A percentile compares a stretch with the other conserved stretches of the same genome.
These are phyloP conservation scores for Thunnus albacares DNA, from an alignment of 2,797 vertebrate genomes.

Conservation along the genomic window DNA sequence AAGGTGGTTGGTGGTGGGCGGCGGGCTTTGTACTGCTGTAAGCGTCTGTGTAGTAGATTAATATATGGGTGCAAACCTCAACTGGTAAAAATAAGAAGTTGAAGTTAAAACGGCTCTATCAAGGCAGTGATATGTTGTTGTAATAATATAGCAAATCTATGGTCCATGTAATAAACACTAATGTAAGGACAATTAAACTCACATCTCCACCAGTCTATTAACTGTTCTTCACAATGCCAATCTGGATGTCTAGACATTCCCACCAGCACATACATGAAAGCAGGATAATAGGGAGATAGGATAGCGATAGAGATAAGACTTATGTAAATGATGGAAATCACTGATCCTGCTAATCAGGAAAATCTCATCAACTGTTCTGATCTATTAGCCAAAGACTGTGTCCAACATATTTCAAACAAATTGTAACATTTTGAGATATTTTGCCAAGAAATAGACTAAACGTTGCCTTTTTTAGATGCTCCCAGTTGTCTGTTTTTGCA, in stretches of 20 bases:
- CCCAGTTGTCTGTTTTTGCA: conserved; percentile 9
- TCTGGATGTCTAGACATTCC: conserved; percentile 43
- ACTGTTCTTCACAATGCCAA: background rate
- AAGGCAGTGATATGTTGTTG: background rate
- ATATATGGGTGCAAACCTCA: conserved; percentile 24
- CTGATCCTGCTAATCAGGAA: background rate
- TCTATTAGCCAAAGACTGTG: background rate
- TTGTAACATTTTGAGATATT: conserved; percentile 1
- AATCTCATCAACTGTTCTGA: conserved; percentile 28
- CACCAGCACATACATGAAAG: conserved; percentile 52
- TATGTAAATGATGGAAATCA: conserved; percentile 32
- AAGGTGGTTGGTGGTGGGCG: conserved; percentile 55
- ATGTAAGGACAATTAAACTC: background rate
- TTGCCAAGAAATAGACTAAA: background rate
- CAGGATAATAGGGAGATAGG: conserved; percentile 30
- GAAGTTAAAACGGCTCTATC: conserved; percentile 3
- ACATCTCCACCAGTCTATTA: background rate
- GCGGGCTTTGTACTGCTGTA: conserved; percentile 36
- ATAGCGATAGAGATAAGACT: conserved; percentile 35
- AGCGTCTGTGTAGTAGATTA: conserved; percentile 37
- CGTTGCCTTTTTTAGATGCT: conserved; percentile 3
- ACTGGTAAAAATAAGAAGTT: conserved; percentile 12
- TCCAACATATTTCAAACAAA: conserved; percentile 21
- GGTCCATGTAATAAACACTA: background rate
- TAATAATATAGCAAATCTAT: conserved; percentile 6